Conservation (phyloP, 2,797 vertebrate genomes). For the Masticophis lateralis region DNA sequence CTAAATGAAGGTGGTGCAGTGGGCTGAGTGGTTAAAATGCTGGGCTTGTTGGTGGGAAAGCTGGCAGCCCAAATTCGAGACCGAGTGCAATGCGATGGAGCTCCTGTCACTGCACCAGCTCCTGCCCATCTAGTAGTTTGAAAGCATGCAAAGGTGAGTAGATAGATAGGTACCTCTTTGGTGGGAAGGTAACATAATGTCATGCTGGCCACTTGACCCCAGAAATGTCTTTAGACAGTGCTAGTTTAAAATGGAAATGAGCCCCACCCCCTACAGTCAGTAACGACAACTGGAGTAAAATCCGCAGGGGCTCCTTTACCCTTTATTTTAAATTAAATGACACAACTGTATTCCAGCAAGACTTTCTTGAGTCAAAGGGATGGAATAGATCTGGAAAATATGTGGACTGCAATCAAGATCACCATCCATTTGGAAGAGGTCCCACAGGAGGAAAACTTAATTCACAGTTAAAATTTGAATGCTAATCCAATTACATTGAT, state of each 20-base stretch:
- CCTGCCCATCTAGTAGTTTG: not conserved
- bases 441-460: not conserved
- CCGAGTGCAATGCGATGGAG: not conserved
- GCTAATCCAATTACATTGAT: not conserved
- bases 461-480: not conserved
- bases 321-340: not conserved
- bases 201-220: not conserved
- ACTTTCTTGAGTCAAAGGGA: not conserved
- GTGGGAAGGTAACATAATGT: not conserved
- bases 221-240: not conserved
- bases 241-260: not conserved
- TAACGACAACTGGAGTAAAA: not conserved
- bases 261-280: not conserved
- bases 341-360: not conserved
- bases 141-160: not conserved
- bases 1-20: not conserved
- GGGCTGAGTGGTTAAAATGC: not conserved
- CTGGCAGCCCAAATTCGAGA: not conserved
- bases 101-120: not conserved
- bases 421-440: not conserved
- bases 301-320: not conserved
- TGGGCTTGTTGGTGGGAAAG: not conserved
- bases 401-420: not conserved
- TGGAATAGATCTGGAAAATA: not conserved
- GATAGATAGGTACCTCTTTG: not conserved